Conservation (phyloP, 2,888 invertebrate species). For the Pristionchus japonicus region DNA sequence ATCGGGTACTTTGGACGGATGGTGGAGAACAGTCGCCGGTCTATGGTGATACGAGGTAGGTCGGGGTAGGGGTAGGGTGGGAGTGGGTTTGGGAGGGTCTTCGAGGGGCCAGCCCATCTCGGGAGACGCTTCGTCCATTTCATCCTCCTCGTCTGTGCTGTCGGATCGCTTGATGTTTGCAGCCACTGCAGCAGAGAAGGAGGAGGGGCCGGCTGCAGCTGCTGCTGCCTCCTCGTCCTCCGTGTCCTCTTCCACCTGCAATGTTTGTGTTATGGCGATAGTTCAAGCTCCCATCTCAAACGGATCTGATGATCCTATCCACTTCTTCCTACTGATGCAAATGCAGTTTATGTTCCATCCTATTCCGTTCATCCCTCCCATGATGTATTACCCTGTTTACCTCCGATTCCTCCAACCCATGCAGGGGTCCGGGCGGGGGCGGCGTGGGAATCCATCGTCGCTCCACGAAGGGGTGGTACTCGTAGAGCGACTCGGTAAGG, state of each 20-base stretch:
- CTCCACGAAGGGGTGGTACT: slow-evolving; percentile 29
- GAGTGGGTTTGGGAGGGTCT: not conserved
- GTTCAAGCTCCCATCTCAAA: too few relatives aligned
- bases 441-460: not conserved
- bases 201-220: not conserved
- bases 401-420: slow-evolving; percentile 10
- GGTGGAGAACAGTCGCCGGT: not conserved
- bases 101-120: slow-evolving; percentile 7
- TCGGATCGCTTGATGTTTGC: not conserved
- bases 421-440: not conserved
- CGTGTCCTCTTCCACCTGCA: slow-evolving; percentile 31
- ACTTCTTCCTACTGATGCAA: too few relatives aligned
- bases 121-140: not conserved
- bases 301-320: too few relatives aligned
- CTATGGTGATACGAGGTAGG: not conserved
- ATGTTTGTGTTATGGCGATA: not conserved
- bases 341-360: too few relatives aligned
- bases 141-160: not conserved
- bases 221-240: not conserved
- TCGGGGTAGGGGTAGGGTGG: not conserved
- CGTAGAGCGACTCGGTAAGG: not conserved
- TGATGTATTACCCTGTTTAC: too few relatives aligned
- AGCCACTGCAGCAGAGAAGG: not conserved
- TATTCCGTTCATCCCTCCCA: too few relatives aligned
- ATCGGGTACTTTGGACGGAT: not conserved